Evolutionary conservation across 2,888 invertebrate species (phyloP), one percentile per base, ranked within the genome.

Genomic region (Dyspetes luteomarginatus): DNA sequence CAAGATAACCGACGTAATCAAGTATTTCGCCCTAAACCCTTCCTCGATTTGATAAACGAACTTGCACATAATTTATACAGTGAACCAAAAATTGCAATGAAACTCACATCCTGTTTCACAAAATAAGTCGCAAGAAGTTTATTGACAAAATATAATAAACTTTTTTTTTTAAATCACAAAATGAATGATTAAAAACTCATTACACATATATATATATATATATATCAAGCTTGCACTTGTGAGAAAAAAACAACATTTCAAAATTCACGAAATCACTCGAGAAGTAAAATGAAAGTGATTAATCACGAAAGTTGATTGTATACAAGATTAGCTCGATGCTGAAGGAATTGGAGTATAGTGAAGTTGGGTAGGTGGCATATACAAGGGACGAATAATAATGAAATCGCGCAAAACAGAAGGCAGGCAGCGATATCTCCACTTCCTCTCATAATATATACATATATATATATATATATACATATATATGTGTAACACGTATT

Each of bases 401-500:
- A 71, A 81, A 81, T 60, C 58, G 62, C 45, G 64, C 17, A 19
- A 67, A 45, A 28, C 62, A 45, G 30, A 68, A 76, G 73, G 62
- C 68, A 68, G 68, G 62, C 48, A 56, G 72, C 80, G 76, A 81
- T 73, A 81, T 81, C 80, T 68, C 76, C 41, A 71, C 62, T 72
- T 76, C 26, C 58, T 80, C 60, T 76, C 76, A 55, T 67, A 68
- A 81, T 67, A 81, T 76, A 71, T 65, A 55, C 19, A 45, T 12
- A 73, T 55, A 55, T 22, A 64, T 43, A 24, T 48, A 45, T 45
- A 58, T 45, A 3, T 45, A 19, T 19, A 48, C 48, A 28, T 22
- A 24, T 36, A 52, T 55, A 12, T 26, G 43, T 7, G 43, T 2
- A 15, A 64, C 75, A 71, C 52, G 72, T 72, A 68, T 72, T 76